Base-by-base conservation (phyloP, 1,140 invertebrate species). In the Aplysia californica region DNA sequence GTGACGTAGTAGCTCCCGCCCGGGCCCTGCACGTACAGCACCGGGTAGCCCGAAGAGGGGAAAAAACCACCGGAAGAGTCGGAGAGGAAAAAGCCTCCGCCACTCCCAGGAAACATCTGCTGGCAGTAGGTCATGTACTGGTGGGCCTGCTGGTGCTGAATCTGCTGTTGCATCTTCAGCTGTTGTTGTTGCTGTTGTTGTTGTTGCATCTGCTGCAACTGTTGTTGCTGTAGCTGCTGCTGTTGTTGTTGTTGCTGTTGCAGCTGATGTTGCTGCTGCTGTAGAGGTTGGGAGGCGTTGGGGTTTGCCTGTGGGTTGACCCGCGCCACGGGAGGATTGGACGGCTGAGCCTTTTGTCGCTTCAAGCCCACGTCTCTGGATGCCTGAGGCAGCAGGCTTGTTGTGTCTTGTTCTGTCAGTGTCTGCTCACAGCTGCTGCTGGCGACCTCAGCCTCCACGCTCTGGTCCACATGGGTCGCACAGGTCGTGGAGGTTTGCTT, bases 231-330 rank as follows among this genome's bases (percentile, higher is more conserved):
- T 5, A 21, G 50, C n/a, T 71, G 69, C 20, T 3, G 10, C 3
- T 56, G 50, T 2, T 50, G 39, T n/a, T 18, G 15, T 38, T 71
- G 3, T 21, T 4, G 4, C 23, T 58, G 69, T 36, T 71, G 69
- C n/a, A 56, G 44, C 2, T 56, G 50, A n/a, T 58, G 69, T 10
- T 23, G 29, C 18, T 31, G 20, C 26, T 71, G 69, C 31, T 56
- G 50, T 6, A 56, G 69, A 50, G 69, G 18, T 6, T 55, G 31
- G 1, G 15, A 3, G 4, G 26, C 31, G 21, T 21, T 71, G 21
- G 29, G 41, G 38, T 75, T 64, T 20, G 72, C 31, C 35, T 75
- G 72, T 15, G 72, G 72, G 31, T 75, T 75, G 6, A 75, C 72
- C 50, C 72, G 36, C 18, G 72, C 72, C 26, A 75, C 41, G 36